A percentile compares a stretch with the other conserved stretches of the same genome.
phyloP scores from a whole-genome alignment of 1,140 invertebrate genomes.

The Heliconius nattereri region DNA sequence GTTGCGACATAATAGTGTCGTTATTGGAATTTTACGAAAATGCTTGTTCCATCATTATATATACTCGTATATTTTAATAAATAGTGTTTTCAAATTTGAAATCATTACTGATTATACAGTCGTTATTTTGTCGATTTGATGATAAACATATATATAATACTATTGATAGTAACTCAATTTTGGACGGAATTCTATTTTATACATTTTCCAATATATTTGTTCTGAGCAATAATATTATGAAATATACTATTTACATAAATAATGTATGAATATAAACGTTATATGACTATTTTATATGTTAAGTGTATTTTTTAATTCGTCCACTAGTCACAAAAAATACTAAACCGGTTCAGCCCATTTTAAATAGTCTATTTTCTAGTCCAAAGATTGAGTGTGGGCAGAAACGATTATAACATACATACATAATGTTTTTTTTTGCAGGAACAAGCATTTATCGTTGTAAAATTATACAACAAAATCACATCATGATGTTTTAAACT shows the following conservation, averaged over 20 bases:
- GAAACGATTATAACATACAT: constrained; percentile 6
- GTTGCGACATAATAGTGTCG: not conserved
- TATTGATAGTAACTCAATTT: constrained; percentile 33
- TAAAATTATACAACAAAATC: not conserved
- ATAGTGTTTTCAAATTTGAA: not conserved
- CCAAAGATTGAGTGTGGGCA: constrained; percentile 7
- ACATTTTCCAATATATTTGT: constrained; percentile 21
- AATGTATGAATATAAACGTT: constrained; percentile 24
- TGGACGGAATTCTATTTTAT: constrained; percentile 30
- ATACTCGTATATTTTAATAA: not conserved
- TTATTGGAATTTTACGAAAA: not conserved
- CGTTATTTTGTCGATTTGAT: not conserved
- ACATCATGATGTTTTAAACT: not conserved
- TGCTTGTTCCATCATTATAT: not conserved
- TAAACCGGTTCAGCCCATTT: not conserved
- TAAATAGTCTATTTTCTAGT: not conserved
- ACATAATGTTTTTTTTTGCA: not conserved
- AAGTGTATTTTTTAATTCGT: constrained; percentile 10
- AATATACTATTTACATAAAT: constrained; percentile 31
- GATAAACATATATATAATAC: constrained; percentile 2
- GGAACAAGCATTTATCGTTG: constrained; percentile 7
- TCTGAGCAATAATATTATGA: constrained; percentile 18
- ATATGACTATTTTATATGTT: constrained; percentile 12
- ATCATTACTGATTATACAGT: not conserved
- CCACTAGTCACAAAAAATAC: not conserved